Evolutionary conservation across 2,113 vertebrate genomes (phyloP).

Genomic region (Laticauda colubrina): DNA sequence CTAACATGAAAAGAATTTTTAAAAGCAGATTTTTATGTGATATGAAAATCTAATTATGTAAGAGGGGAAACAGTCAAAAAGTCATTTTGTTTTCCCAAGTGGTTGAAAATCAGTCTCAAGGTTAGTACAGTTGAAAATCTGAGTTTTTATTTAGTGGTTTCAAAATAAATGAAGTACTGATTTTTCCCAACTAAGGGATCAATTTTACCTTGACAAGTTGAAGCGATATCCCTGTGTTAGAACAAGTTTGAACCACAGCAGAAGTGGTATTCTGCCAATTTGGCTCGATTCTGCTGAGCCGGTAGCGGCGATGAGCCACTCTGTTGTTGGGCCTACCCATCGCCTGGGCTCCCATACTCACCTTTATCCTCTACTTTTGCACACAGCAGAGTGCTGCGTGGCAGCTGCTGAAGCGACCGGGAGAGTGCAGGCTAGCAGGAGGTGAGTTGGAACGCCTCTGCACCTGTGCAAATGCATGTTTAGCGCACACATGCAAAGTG

Average conservation of each 20-base stretch:
- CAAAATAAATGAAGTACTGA: not conserved
- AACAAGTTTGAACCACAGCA: not conserved
- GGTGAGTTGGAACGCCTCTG: too few species aligned
- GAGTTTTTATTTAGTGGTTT: not conserved
- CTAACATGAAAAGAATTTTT: not conserved
- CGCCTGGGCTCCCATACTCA: too few species aligned
- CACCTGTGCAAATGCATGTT: too few species aligned
- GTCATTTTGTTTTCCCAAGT: not conserved
- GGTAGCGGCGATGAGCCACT: too few species aligned
- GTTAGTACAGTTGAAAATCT: not conserved
- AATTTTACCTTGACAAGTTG: not conserved
- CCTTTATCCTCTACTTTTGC: too few species aligned
- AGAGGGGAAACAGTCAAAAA: not conserved
- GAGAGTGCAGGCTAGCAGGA: too few species aligned
- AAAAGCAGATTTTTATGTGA: not conserved
- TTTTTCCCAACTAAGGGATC: not conserved
- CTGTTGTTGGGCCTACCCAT: too few species aligned
- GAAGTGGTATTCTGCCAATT: too few species aligned
- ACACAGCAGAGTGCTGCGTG: too few species aligned
- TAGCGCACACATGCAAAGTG: too few species aligned
- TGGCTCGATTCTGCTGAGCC: too few species aligned
- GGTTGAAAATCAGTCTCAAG: not conserved
- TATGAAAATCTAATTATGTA: not conserved
- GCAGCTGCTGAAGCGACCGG: too few species aligned
- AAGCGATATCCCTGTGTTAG: not conserved